A percentile compares a stretch with the other conserved stretches of the same genome.
These are phyloP conservation scores for Semicossyphus pulcher DNA, from an alignment of 2,113 vertebrate species.

Conservation along the genomic window DNA sequence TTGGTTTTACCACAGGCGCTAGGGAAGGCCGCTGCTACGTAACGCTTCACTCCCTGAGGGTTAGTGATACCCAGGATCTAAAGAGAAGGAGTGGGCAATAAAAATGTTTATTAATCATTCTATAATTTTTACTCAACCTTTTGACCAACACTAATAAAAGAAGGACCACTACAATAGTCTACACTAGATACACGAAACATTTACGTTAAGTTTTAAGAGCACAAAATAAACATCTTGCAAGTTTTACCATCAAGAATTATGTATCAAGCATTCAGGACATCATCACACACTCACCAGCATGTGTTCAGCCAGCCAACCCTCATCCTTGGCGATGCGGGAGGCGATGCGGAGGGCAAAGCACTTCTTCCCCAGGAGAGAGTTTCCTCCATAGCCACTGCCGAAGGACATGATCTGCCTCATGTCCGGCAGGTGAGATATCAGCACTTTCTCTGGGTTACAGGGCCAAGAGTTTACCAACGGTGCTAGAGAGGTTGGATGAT, in stretches of 20 bases:
- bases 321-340: constrained; percentile 95
- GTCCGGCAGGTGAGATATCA: constrained; percentile 96
- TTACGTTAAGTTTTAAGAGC: not conserved
- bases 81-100: not conserved
- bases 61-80: constrained; percentile 97
- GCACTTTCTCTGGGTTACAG: constrained; percentile 93
- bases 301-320: constrained; percentile 98
- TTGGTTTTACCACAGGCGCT: constrained; percentile 99
- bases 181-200: too few relatives aligned
- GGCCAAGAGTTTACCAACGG: constrained; percentile 95
- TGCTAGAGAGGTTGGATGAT: constrained; percentile 76
- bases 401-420: constrained; percentile 94
- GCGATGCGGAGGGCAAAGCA: constrained; percentile 98
- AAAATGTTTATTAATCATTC: too few relatives aligned
- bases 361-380: constrained; percentile 98
- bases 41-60: constrained; percentile 94
- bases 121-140: too few relatives aligned
- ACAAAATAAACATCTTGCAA: not conserved
- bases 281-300: constrained; percentile 90
- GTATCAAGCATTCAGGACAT: too few relatives aligned
- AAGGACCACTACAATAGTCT: too few relatives aligned
- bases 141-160: too few relatives aligned
- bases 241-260: too few relatives aligned
- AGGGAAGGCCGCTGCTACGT: constrained; percentile 95
- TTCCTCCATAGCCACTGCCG: constrained; percentile 96